Evolutionary conservation across 2,888 invertebrate species (phyloP), one percentile per base, ranked within the genome.

Genomic region (Sphecodes monilicornis): DNA sequence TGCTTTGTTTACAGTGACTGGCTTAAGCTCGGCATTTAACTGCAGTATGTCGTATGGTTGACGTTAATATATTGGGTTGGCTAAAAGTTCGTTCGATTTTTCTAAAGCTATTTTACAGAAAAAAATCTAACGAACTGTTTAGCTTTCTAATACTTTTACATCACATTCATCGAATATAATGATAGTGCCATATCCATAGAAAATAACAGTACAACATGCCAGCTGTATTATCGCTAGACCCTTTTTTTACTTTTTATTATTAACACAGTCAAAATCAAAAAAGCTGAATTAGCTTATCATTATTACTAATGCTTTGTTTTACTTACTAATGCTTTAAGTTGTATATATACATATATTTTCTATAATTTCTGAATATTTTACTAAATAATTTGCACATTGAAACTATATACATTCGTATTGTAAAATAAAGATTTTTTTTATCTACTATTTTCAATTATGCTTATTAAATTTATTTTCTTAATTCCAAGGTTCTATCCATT

Each of bases 11-110:
- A 86, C 94, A 94, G 94, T 94, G 93, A 93, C 94, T 91, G 93
- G 94, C 89, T 93, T 94, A 92, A 94, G 93, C 87, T 94, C 94
- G 86, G 94, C 94, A 91, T 94, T 94, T 93, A 94, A 94, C 88
- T 94, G 93, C 93, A 94, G 93, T 91, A 93, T 94, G 91, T 94
- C 94, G 76, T 92, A 91, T 85, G 90, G 88, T 86, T 93, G 93
- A 91, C 74, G 60, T 26, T 76, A 46, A 71, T 39, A 66, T 32
- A 22, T 74, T 64, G 1, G 60, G 16, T 60, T 60, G 32, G 16
- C 26, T 16, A 60, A 60, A 60, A 60, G 29, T 60, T 60, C 16
- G 29, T 60, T 29, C 0, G 2, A 26, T 60, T 60, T 60, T 60
- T 16, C 29, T 18, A 60, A 29, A 29, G 6, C 0, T 2, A 18